A percentile compares a stretch with the other conserved stretches of the same genome.
Evolutionary conservation across 2,888 invertebrate genomes (phyloP).

Genomic region (Ectemnius lituratus): DNA sequence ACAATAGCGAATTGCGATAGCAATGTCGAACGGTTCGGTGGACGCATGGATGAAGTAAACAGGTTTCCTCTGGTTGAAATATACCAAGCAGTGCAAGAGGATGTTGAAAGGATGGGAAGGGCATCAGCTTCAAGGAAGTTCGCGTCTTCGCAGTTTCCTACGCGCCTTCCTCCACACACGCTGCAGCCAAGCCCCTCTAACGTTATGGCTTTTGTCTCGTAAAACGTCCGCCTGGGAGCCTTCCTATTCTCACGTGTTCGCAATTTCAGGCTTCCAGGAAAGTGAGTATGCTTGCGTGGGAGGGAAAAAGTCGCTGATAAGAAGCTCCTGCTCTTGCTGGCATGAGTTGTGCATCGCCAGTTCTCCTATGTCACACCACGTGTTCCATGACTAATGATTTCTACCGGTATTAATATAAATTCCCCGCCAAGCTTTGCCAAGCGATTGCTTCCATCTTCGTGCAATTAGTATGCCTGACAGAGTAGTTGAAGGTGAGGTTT

Average conservation of each 20-base stretch:
- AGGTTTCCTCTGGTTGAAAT: slow-evolving; percentile 39
- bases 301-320: no score
- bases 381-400: no score
- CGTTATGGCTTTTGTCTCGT: slow-evolving; percentile 41
- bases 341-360: no score
- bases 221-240: slow-evolving; percentile 26
- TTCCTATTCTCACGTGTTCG: slow-evolving; percentile 35
- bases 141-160: slow-evolving; percentile 9
- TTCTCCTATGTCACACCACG: no score
- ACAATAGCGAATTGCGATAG: no score
- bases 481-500: no score
- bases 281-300: no score
- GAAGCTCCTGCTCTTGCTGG: no score
- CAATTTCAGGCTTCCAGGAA: slow-evolving; percentile 38
- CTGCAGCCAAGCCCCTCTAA: slow-evolving; percentile 11
- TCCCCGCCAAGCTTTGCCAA: slow-evolving; percentile 15
- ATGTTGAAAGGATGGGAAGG: slow-evolving; percentile 15
- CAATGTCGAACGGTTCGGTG: no score
- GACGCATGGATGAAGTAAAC: slow-evolving; percentile 25
- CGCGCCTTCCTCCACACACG: slow-evolving; percentile 20
- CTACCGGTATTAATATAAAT: no score
- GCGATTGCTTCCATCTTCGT: slow-evolving; percentile 8
- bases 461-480: no score
- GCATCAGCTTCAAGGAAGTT: slow-evolving; percentile 37
- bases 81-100: slow-evolving; percentile 34